These are phyloP conservation scores for Eurytoma californica DNA, from an alignment of 2,888 invertebrate genomes.

Conservation along the genomic window DNA sequence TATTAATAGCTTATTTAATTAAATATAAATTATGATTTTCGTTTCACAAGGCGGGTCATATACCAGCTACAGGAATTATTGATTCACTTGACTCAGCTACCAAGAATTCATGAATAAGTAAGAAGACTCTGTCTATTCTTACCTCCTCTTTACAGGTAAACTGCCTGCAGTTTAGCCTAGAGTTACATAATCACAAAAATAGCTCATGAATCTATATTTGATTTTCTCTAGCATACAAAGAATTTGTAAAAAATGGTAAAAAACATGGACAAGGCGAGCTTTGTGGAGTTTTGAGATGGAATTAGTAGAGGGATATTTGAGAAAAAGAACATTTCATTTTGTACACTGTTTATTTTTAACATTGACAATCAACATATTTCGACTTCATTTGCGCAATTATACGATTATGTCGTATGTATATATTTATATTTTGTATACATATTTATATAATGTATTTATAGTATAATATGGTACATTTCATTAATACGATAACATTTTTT, in stretches of 20 bases:
- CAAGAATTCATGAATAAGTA: constrained; percentile 70
- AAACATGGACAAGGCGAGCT: background rate
- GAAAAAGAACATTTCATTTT: constrained; percentile 61
- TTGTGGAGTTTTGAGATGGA: background rate
- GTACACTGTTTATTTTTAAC: constrained; percentile 74
- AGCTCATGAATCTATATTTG: constrained; percentile 36
- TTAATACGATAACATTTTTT: constrained; percentile 51
- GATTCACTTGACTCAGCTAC: constrained; percentile 68
- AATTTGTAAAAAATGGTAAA: background rate
- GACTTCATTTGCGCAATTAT: constrained; percentile 68
- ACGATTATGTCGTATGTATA: constrained; percentile 59
- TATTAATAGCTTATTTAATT: too few species aligned
- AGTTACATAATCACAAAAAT: constrained; percentile 42
- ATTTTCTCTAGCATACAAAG: constrained; percentile 11
- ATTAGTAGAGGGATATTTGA: background rate
- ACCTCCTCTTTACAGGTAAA: constrained; percentile 53
- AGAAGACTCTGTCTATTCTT: constrained; percentile 68
- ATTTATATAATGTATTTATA: constrained; percentile 50
- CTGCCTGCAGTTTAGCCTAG: constrained; percentile 30
- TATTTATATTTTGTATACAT: constrained; percentile 61
- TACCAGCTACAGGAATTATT: constrained; percentile 67
- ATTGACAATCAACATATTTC: constrained; percentile 74
- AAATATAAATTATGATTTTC: too few species aligned
- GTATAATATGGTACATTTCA: constrained; percentile 53
- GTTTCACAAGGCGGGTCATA: background rate